phyloP scores from a whole-genome alignment of 35 echinoderm and acorn worm species.

The Apostichopus parvimensis region DNA sequence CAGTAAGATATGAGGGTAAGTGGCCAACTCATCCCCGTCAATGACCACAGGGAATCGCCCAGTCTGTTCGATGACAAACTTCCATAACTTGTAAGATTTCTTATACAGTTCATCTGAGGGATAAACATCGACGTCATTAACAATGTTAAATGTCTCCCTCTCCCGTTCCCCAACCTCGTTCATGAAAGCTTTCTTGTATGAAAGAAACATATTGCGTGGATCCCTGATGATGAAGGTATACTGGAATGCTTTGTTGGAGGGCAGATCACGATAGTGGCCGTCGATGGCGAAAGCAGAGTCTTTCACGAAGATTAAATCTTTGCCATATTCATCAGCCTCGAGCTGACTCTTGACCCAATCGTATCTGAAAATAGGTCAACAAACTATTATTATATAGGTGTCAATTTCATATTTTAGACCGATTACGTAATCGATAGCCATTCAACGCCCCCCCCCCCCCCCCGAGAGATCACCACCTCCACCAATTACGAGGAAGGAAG shows the following conservation, averaged over 20 bases:
- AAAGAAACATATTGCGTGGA: conserved; percentile 56
- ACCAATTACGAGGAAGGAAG: not conserved
- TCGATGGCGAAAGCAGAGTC: conserved; percentile 53
- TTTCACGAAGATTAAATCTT: conserved; percentile 45
- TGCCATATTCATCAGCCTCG: conserved; percentile 37
- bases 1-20: conserved; percentile 29
- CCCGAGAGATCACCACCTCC: too few species aligned
- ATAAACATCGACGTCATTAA: conserved; percentile 50
- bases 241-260: conserved; percentile 36
- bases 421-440: too few species aligned
- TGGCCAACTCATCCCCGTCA: conserved; percentile 46
- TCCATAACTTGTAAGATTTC: conserved; percentile 49
- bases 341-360: conserved; percentile 49
- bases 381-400: too few species aligned
- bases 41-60: conserved; percentile 36
- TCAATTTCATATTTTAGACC: too few species aligned
- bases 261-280: conserved; percentile 22
- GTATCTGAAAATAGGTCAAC: not conserved
- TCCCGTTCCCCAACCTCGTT: conserved; percentile 17
- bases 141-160: conserved; percentile 20
- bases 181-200: conserved; percentile 52
- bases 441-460: too few species aligned
- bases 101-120: conserved; percentile 55
- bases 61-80: conserved; percentile 24
- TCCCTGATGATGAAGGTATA: conserved; percentile 54